Percentiles rank a stretch among this genome's conserved stretches.
These are phyloP conservation scores for Apodemus agrarius DNA, from an alignment of 2,797 vertebrate genomes.

Conservation along the genomic window DNA sequence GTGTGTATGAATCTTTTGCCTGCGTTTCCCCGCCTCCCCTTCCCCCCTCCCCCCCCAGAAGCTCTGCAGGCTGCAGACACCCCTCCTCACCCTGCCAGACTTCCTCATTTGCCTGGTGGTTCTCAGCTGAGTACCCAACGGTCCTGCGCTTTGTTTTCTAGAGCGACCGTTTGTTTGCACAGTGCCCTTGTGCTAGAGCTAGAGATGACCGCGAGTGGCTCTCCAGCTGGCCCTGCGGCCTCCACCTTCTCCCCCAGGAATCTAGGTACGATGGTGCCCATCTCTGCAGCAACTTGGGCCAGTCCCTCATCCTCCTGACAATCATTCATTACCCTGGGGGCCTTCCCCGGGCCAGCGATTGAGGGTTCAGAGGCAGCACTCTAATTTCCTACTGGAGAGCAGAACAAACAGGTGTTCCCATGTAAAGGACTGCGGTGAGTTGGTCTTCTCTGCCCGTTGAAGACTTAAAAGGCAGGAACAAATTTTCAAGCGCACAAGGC, in stretches of 20 bases:
- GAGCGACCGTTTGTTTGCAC: neutral
- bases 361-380: neutral
- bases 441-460: neutral
- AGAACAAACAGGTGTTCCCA: neutral
- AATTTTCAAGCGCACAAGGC: neutral
- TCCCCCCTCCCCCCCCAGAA: too few species aligned
- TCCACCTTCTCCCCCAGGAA: neutral
- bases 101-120: neutral
- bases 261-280: accelerated
- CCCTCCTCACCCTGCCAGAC: accelerated
- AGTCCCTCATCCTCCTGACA: too few species aligned
- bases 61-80: neutral
- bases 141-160: neutral
- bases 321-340: neutral
- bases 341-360: neutral
- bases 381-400: neutral
- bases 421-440: neutral
- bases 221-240: neutral
- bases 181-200: neutral
- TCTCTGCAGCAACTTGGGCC: neutral
- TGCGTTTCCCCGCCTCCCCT: too few species aligned
- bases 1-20: neutral
- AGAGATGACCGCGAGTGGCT: too few species aligned
- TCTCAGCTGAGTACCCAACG: neutral
- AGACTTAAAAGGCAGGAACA: neutral